Conservation (phyloP, 2,797 vertebrate genomes). For the Tangara arthus region DNA sequence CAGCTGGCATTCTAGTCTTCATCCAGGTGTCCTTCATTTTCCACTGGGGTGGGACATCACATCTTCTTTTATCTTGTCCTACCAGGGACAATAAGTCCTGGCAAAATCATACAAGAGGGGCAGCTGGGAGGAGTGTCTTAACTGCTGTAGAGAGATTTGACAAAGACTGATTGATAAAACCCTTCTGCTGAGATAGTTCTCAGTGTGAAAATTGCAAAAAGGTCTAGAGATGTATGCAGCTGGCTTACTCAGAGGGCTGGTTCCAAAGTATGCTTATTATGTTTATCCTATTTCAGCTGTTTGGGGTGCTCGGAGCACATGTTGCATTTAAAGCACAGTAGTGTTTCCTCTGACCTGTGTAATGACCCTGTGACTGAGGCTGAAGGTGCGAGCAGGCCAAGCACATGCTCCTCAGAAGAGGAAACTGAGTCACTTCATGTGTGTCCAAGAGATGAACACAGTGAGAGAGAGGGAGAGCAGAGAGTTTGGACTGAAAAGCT, state of each 20-base stretch:
- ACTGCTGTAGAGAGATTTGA: background rate
- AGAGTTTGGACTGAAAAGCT: background rate
- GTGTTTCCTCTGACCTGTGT: background rate
- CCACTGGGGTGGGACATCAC: background rate
- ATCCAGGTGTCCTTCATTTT: background rate
- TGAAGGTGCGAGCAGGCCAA: background rate
- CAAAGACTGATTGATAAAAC: background rate
- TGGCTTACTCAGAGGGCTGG: background rate
- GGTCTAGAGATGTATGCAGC: background rate
- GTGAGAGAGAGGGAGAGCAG: background rate
- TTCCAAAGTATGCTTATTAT: background rate
- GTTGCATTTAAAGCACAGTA: background rate
- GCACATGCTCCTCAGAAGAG: background rate
- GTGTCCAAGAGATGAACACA: accelerated
- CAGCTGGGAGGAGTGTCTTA: background rate
- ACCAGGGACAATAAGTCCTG: background rate
- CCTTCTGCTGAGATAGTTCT: background rate
- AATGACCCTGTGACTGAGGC: background rate
- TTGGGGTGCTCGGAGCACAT: accelerated
- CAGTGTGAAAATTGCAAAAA: background rate
- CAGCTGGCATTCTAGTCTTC: background rate
- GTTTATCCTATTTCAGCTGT: background rate
- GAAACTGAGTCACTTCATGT: background rate
- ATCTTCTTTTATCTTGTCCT: background rate
- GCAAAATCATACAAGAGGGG: background rate